These are phyloP conservation scores for Andrena trimmerana DNA, from an alignment of 2,888 invertebrate species.

Conservation along the genomic window DNA sequence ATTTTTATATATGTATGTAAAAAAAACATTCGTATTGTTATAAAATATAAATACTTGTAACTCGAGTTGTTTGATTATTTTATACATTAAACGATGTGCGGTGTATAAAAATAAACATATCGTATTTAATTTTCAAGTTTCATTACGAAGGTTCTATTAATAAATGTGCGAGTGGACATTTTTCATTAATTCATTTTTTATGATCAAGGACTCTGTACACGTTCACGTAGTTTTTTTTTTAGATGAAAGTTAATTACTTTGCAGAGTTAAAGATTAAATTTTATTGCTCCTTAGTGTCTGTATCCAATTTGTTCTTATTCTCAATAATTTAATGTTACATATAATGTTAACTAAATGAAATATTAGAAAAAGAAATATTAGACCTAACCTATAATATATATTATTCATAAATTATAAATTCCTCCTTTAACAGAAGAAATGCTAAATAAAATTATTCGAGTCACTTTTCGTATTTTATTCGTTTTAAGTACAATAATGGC, in stretches of 20 bases:
- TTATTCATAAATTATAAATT: neutral
- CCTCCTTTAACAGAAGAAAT: slow-evolving; percentile 1
- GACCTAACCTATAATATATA: slow-evolving; percentile 13
- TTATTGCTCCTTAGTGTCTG: neutral
- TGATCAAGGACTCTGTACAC: neutral
- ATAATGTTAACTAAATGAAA: neutral
- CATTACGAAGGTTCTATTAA: neutral
- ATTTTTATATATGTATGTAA: slow-evolving; percentile 77
- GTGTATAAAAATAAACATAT: neutral
- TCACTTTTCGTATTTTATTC: neutral
- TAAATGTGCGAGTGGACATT: neutral
- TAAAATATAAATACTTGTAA: slow-evolving; percentile 63
- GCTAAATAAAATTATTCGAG: neutral
- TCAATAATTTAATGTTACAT: neutral
- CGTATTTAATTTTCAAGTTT: slow-evolving; percentile 72
- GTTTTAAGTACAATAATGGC: slow-evolving; percentile 3
- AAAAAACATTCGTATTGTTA: slow-evolving; percentile 68
- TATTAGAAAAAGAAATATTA: neutral
- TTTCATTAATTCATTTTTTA: neutral
- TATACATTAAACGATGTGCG: neutral
- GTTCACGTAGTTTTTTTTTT: neutral
- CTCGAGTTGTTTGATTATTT: slow-evolving; percentile 23
- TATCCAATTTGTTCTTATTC: neutral
- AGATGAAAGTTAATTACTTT: neutral
- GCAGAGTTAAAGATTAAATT: neutral